Evolutionary conservation across 2,888 invertebrate genomes (phyloP), one percentile per base, ranked within the genome.

Genomic region (Unio pictorum): DNA sequence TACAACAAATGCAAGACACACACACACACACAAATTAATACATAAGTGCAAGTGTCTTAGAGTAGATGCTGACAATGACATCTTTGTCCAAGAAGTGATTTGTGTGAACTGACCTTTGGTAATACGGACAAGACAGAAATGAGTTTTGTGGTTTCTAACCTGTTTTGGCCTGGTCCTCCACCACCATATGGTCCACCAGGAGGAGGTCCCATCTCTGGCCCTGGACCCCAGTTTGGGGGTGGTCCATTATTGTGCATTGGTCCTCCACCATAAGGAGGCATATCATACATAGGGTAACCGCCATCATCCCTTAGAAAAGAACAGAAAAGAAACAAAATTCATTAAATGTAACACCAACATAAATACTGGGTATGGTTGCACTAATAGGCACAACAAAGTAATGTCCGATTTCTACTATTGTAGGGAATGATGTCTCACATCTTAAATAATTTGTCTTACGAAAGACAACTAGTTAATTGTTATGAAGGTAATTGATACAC

Each of bases 241-340:
- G 72, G 78, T 11, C 70, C 76, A 3, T 77, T 68, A 11, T 75
- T 73, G 63, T 71, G 79, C 70, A 75, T 74, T 61, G 76, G 75
- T 28, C 81, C 80, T 34, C 80, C 81, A 45, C 81, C 79, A 69
- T 82, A 82, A 17, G 71, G 75, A 20, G 82, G 83, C 79, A 80
- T 77, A 60, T 84, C 86, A 68, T 84, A 82, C 7, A 71, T 76
- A 34, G 78, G 82, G 65, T 78, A 82, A 66, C 76, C 78, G 64
- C 78, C 79, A 57, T 86, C 85, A 76, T 84, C 85, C 81, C 84
- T 83, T 69, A 55, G 76, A 73, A 59, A 58, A 20, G 60, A 28
- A 56, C 20, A 63, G 58, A 55, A 54, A 45, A 45, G 11, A 45
- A 45, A 59, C 59, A 45, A 45, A 45, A 45, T 45, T 45, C 11